Evolutionary conservation across 2,797 vertebrate genomes (phyloP), one percentile per base, ranked within the genome.

Genomic region (Rhincodon typus): DNA sequence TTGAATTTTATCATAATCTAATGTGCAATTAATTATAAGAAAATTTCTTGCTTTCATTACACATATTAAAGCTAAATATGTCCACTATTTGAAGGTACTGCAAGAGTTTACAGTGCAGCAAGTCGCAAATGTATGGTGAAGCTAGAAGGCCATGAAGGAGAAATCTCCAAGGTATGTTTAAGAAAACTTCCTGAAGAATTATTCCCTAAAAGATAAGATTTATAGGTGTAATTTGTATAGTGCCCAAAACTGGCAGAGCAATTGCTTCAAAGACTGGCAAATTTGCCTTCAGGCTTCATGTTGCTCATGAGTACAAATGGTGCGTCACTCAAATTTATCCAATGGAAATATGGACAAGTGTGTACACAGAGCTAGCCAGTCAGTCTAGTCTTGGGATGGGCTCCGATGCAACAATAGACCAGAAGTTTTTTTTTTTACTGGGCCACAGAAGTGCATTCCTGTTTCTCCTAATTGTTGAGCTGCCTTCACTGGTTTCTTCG

Each of bases 141-240:
- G 94, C 96, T 99, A 23, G 98, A 98, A 96, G 99, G 99, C n/a
- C 99, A 99, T 4, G 97, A 97, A 77, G 98, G 98, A 72, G 99
- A 99, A 96, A 98, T 99, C 97, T 99, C 98, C 62, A 99, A 99
- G 98, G 99, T 99, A 95, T 30, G 69, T 91, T 34, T 69, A 30
- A 38, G 82, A 93, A 67, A 93, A 21, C 38, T 94, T 15, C 27
- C 69, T 38, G 12, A 69, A 46, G 23, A 53, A 74, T 53, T 25
- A 34, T 42, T 94, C n/a, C 10, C 70, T 25, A 25, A 94, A 62
- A 90, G 53, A 34, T 90, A 19, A 90, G 15, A 1, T 67, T 91
- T 67, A 93, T 17, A 5, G 6, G 38, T 19, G 34, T 66, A 90
- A n/a, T 19, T 90, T 17, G 34, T 7, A 3, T 90, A 50, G 84